These are phyloP conservation scores for Deroplatys truncata DNA, from an alignment of 2,888 invertebrate genomes.

Conservation along the genomic window DNA sequence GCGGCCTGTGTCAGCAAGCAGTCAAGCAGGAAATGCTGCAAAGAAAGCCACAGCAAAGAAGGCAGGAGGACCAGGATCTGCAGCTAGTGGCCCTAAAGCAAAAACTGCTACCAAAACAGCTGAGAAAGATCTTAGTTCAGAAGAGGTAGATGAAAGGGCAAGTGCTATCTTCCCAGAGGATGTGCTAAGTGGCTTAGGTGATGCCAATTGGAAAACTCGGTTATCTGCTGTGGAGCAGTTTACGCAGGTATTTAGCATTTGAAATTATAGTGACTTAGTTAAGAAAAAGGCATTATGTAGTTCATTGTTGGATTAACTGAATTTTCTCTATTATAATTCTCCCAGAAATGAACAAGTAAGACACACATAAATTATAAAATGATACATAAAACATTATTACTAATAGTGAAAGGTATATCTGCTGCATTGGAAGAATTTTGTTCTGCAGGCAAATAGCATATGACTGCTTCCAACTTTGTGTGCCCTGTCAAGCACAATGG, in stretches of 20 bases:
- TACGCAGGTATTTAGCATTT: conserved; percentile 43
- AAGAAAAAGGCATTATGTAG: background rate
- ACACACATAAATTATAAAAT: too few relatives aligned
- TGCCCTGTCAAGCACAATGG: too few relatives aligned
- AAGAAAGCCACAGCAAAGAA: conserved; percentile 38
- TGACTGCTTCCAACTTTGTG: too few relatives aligned
- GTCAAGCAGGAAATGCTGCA: conserved; percentile 36
- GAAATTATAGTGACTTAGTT: background rate
- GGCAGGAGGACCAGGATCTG: conserved; percentile 17
- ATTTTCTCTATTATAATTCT: too few relatives aligned
- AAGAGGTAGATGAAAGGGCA: conserved; percentile 73
- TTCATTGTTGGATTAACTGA: background rate
- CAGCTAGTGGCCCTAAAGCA: conserved; percentile 30
- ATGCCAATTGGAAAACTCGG: conserved; percentile 82
- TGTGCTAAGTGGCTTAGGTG: conserved; percentile 62
- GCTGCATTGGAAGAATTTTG: too few relatives aligned
- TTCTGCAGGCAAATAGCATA: too few relatives aligned
- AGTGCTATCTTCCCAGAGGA: conserved; percentile 61
- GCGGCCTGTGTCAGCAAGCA: conserved; percentile 42
- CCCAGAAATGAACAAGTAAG: too few relatives aligned
- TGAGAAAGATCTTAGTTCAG: conserved; percentile 67
- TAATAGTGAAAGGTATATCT: too few relatives aligned
- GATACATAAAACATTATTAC: too few relatives aligned
- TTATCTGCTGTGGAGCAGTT: conserved; percentile 72
- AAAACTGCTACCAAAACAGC: conserved; percentile 39